Evolutionary conservation across 2,888 invertebrate species (phyloP).

Genomic region (Druceiella hillmani): DNA sequence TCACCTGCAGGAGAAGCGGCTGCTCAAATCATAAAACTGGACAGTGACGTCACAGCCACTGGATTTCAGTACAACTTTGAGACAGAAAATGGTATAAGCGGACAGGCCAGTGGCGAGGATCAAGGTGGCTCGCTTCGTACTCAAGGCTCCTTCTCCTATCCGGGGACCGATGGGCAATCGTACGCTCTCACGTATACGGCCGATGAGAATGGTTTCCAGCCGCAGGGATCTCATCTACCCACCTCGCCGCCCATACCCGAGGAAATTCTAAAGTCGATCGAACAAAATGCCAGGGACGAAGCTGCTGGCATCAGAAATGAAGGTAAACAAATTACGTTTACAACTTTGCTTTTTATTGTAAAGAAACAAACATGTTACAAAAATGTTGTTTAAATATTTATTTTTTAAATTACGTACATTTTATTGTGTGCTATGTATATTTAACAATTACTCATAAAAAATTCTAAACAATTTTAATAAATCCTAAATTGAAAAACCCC

Average conservation of each 20-base stretch:
- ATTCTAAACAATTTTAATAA: too few species aligned
- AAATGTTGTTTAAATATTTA: too few species aligned
- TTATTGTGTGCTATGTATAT: too few species aligned
- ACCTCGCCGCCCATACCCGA: slow-evolving; percentile 49
- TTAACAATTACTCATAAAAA: too few species aligned
- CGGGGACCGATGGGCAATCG: slow-evolving; percentile 48
- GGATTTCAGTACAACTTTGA: slow-evolving; percentile 47
- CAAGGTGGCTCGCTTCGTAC: slow-evolving; percentile 47
- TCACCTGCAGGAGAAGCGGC: too few species aligned
- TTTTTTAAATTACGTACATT: too few species aligned
- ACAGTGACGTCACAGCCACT: slow-evolving; percentile 45
- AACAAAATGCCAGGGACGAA: slow-evolving; percentile 48
- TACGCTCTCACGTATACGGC: slow-evolving; percentile 48
- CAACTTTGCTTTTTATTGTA: too few species aligned
- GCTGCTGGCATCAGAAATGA: slow-evolving; percentile 47
- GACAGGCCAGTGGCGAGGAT: slow-evolving; percentile 44
- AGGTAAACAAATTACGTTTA: slow-evolving; percentile 33
- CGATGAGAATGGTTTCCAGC: slow-evolving; percentile 47
- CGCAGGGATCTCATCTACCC: slow-evolving; percentile 44
- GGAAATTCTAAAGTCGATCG: slow-evolving; percentile 43
- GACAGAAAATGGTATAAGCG: slow-evolving; percentile 46
- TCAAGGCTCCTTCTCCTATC: slow-evolving; percentile 46
- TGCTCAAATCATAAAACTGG: neutral
- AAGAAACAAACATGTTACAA: too few species aligned
- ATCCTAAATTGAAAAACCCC: too few species aligned